Evolutionary conservation across 2,888 invertebrate genomes (phyloP).

Genomic region (Drosophila affinis): DNA sequence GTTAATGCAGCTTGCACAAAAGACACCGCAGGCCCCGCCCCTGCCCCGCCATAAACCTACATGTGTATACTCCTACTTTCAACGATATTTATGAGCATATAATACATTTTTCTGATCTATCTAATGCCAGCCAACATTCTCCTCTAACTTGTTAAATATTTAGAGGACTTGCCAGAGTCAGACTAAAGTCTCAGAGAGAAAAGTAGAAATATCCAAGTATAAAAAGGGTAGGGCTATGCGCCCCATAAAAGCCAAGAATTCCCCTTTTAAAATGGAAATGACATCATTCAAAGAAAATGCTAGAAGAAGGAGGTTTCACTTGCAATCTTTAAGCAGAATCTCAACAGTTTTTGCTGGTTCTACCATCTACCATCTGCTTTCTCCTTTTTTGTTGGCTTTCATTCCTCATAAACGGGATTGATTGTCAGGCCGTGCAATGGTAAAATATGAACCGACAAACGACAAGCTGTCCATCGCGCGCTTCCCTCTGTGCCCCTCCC

Average conservation of each 20-base stretch:
- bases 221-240: too few species aligned
- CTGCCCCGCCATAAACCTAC: constrained; percentile 9
- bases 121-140: too few species aligned
- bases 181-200: background rate
- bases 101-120: too few species aligned
- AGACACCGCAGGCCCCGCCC: background rate
- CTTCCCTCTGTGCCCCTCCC: constrained; percentile 6
- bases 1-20: constrained; percentile 40
- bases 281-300: too few species aligned
- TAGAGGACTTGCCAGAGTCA: background rate
- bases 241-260: too few species aligned
- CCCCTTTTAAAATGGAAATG: too few species aligned
- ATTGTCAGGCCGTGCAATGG: constrained; percentile 20
- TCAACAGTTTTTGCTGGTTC: background rate
- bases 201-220: background rate
- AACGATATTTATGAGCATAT: too few species aligned
- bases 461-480: constrained; percentile 38
- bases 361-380: background rate
- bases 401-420: constrained; percentile 9
- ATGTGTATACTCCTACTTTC: background rate
- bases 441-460: constrained; percentile 36
- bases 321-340: too few species aligned
- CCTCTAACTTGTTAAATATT: constrained; percentile 5
- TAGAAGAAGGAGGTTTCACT: too few species aligned
- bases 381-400: too few species aligned